A percentile compares a stretch with the other conserved stretches of the same genome.
These are phyloP conservation scores for Cryptocephalus moraei DNA, from an alignment of 2,888 invertebrate genomes.

Conservation along the genomic window DNA sequence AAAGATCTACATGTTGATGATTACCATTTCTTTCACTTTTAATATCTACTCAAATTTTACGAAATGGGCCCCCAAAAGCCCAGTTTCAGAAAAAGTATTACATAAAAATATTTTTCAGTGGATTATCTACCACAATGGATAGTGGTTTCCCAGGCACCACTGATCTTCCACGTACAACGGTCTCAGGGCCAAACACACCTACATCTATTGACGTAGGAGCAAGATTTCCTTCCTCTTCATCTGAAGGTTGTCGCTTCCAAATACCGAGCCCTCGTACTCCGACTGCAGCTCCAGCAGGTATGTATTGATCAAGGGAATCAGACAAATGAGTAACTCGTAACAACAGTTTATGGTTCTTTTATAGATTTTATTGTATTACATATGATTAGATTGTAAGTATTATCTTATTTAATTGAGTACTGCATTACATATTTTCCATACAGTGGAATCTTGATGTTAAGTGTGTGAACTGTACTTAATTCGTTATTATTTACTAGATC, in stretches of 20 bases:
- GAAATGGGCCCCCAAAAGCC: too few species aligned
- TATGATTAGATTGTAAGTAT: too few species aligned
- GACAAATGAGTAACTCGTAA: not conserved
- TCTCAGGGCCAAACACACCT: constrained; percentile 44
- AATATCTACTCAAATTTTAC: too few species aligned
- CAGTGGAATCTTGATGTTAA: too few species aligned
- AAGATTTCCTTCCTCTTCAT: constrained; percentile 36
- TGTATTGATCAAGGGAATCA: not conserved
- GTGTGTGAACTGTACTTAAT: too few species aligned
- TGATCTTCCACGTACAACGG: constrained; percentile 33
- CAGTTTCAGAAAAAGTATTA: too few species aligned
- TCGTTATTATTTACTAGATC: too few species aligned
- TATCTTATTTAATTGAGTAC: too few species aligned
- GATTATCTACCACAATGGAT: constrained; percentile 33
- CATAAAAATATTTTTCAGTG: constrained; percentile 20
- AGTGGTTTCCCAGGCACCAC: constrained; percentile 36
- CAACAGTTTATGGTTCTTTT: not conserved
- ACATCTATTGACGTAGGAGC: constrained; percentile 40
- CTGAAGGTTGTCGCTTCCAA: constrained; percentile 41
- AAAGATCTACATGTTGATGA: too few species aligned
- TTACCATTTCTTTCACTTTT: too few species aligned
- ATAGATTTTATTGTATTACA: too few species aligned
- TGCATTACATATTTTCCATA: too few species aligned
- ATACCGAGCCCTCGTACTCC: constrained; percentile 43
- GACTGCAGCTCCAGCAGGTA: constrained; percentile 24